These are phyloP conservation scores for Campoplex capitator DNA, from an alignment of 2,888 invertebrate genomes.

Conservation along the genomic window DNA sequence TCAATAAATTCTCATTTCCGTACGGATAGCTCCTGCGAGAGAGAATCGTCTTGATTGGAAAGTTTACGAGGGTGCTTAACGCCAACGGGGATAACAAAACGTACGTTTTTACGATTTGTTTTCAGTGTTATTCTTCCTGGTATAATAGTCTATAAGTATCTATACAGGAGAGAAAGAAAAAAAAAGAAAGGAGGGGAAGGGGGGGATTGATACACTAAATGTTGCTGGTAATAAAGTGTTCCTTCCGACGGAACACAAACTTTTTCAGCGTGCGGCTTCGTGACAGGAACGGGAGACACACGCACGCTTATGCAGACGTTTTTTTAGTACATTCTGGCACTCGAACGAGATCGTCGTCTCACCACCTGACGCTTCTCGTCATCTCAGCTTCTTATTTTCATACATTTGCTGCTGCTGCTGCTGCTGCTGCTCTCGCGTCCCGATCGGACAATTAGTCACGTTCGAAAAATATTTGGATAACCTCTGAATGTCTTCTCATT, in stretches of 20 bases:
- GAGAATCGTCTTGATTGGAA: constrained; percentile 59
- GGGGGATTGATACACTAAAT: constrained; percentile 73
- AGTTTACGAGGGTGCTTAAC: constrained; percentile 66
- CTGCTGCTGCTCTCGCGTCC: not conserved
- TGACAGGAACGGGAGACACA: not conserved
- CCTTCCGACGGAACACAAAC: constrained; percentile 30
- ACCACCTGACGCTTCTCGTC: constrained; percentile 74
- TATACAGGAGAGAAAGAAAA: constrained; percentile 20
- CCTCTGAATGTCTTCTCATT: constrained; percentile 44
- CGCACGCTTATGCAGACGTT: not conserved
- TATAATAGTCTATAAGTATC: constrained; percentile 8
- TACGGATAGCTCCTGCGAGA: constrained; percentile 41
- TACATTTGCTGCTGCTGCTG: constrained; percentile 15
- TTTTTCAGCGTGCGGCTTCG: constrained; percentile 16
- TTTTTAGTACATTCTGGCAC: constrained; percentile 1
- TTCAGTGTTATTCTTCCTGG: constrained; percentile 62
- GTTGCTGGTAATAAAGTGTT: constrained; percentile 77
- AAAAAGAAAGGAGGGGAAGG: not conserved
- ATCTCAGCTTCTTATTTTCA: constrained; percentile 45
- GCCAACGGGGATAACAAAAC: constrained; percentile 73
- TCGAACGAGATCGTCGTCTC: constrained; percentile 17
- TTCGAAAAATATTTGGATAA: constrained; percentile 67
- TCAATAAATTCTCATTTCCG: constrained; percentile 76
- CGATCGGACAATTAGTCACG: constrained; percentile 67
- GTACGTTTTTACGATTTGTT: constrained; percentile 80